These are phyloP conservation scores for Lingula anatina DNA, from an alignment of 2,888 invertebrate genomes.

Conservation along the genomic window DNA sequence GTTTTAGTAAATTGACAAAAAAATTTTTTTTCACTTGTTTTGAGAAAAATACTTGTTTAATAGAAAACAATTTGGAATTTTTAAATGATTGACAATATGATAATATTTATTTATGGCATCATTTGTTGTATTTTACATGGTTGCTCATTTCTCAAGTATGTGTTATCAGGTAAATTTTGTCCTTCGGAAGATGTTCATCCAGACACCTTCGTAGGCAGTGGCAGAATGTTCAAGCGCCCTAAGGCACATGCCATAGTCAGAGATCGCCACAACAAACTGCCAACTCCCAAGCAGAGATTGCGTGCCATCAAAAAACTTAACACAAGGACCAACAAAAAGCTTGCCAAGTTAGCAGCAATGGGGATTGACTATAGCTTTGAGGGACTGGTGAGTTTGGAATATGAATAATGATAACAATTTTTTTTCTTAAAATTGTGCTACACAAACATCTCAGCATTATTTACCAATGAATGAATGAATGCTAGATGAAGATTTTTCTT, in stretches of 20 bases:
- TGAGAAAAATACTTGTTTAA: no score
- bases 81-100: no score
- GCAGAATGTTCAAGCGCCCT: conserved; percentile 14
- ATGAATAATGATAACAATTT: background rate
- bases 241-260: conserved; percentile 13
- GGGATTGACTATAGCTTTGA: conserved; percentile 6
- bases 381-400: conserved; percentile 10
- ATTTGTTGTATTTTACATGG: no score
- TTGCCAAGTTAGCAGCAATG: conserved; percentile 8
- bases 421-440: background rate
- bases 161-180: conserved; percentile 28
- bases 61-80: no score
- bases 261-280: conserved; percentile 16
- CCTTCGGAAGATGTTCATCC: conserved; percentile 23
- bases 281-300: conserved; percentile 13
- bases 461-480: background rate
- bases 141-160: no score
- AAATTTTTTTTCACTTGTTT: no score
- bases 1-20: no score
- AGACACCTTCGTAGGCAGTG: conserved; percentile 21
- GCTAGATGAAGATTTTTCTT: background rate
- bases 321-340: background rate
- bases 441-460: no score
- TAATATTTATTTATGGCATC: no score
- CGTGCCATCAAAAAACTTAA: no score